A percentile compares a stretch with the other conserved stretches of the same genome.
phyloP scores from a whole-genome alignment of 2,888 invertebrate genomes.

The Leptothorax acervorum region DNA sequence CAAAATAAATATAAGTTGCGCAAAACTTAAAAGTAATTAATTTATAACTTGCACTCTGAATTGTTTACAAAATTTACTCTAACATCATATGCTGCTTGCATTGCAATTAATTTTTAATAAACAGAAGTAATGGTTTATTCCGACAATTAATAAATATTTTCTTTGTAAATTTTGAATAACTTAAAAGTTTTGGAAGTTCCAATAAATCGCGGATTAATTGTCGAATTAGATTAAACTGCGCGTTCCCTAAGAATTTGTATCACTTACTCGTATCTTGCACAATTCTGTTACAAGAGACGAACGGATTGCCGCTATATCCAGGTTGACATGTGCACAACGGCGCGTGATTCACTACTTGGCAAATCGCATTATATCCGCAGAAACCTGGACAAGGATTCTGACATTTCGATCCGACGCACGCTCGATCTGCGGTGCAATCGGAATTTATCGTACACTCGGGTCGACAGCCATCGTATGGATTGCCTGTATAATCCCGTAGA shows the following conservation, averaged over 20 bases:
- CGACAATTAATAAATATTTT: too few relatives aligned
- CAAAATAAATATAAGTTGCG: not conserved
- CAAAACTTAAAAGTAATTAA: not conserved
- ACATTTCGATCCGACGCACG: conserved; percentile 90
- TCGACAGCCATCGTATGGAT: conserved; percentile 89
- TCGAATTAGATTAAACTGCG: not conserved
- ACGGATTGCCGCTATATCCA: conserved; percentile 92
- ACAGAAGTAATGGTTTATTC: too few relatives aligned
- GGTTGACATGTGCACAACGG: conserved; percentile 91
- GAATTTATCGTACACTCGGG: conserved; percentile 89
- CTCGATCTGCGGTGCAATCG: conserved; percentile 89
- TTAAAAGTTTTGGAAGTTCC: not conserved
- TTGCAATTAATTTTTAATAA: not conserved
- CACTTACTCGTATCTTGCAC: conserved; percentile 82
- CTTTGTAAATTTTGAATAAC: not conserved
- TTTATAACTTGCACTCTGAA: conserved; percentile 76
- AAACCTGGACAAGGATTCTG: conserved; percentile 91
- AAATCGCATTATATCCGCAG: conserved; percentile 92
- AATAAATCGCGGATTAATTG: not conserved
- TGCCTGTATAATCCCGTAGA: conserved; percentile 87
- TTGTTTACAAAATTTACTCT: not conserved
- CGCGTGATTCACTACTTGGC: conserved; percentile 91
- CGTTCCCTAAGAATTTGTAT: conserved; percentile 76
- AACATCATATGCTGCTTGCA: too few relatives aligned
- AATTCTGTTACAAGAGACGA: conserved; percentile 87